Evolutionary conservation across 1,140 invertebrate genomes (phyloP).

Genomic region (Zophobas atratus): DNA sequence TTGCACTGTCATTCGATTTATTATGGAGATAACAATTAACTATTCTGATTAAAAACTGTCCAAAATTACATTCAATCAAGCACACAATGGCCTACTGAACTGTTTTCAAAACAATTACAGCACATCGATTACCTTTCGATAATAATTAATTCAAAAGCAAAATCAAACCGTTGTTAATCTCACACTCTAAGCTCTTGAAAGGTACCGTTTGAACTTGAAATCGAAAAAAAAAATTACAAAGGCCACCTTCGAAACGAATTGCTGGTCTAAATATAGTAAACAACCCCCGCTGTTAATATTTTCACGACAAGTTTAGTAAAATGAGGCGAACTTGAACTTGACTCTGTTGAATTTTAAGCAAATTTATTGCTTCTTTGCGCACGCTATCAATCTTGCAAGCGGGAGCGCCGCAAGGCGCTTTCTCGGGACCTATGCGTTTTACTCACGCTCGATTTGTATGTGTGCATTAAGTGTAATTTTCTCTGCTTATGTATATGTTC

Average conservation of each 20-base stretch:
- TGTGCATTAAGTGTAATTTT: too few relatives aligned
- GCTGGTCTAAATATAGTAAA: not conserved
- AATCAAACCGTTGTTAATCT: not conserved
- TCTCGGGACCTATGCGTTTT: not conserved
- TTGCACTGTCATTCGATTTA: constrained; percentile 26
- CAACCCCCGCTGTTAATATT: not conserved
- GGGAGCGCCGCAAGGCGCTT: not conserved
- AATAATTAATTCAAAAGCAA: not conserved
- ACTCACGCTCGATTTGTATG: not conserved
- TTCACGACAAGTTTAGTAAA: not conserved
- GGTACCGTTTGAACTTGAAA: too few relatives aligned
- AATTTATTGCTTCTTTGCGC: too few relatives aligned
- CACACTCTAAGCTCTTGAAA: too few relatives aligned
- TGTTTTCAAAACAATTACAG: not conserved
- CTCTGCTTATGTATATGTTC: too few relatives aligned
- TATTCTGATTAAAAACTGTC: not conserved
- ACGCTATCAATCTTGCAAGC: not conserved
- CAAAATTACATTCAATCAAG: constrained; percentile 6
- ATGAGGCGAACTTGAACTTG: constrained; percentile 9
- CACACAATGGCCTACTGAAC: not conserved
- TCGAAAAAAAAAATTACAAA: not conserved
- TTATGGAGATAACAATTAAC: constrained; percentile 9
- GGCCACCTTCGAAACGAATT: not conserved
- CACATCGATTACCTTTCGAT: not conserved
- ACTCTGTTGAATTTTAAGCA: not conserved